phyloP scores from a whole-genome alignment of 2,113 vertebrate species.

The Cyprinodon variegatus region DNA sequence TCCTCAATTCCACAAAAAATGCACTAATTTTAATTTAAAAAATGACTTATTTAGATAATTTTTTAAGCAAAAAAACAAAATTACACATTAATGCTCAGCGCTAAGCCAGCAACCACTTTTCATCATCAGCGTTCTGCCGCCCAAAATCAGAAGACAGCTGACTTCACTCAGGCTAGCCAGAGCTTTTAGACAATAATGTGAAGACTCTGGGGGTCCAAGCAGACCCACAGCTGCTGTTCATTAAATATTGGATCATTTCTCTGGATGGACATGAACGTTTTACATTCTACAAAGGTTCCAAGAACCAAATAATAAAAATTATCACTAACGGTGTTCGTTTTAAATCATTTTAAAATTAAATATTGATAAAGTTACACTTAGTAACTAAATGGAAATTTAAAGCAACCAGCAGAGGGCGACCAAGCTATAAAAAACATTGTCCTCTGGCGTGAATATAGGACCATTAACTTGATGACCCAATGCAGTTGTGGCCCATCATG shows the following conservation, averaged over 20 bases:
- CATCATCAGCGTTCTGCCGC: slow-evolving; percentile 34
- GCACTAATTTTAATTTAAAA: no score
- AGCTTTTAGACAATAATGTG: slow-evolving; percentile 39
- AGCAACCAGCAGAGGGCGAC: slow-evolving; percentile 69
- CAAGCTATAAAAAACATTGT: slow-evolving; percentile 37
- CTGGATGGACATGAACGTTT: not conserved
- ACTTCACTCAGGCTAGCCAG: slow-evolving; percentile 40
- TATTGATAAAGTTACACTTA: not conserved
- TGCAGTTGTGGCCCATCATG: slow-evolving; percentile 32
- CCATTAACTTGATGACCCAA: slow-evolving; percentile 26
- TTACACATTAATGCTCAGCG: not conserved
- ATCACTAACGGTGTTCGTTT: not conserved
- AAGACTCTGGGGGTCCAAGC: slow-evolving; percentile 26
- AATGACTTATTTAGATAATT: not conserved
- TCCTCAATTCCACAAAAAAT: no score
- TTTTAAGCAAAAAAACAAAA: not conserved
- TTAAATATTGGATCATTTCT: not conserved
- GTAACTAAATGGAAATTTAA: not conserved
- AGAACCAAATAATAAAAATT: not conserved
- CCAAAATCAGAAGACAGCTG: slow-evolving; percentile 56
- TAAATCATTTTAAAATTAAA: not conserved
- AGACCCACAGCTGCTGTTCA: slow-evolving; percentile 49
- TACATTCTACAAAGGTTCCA: not conserved
- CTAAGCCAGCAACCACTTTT: slow-evolving; percentile 5
- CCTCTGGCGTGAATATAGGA: slow-evolving; percentile 16